phyloP scores from a whole-genome alignment of 2,797 vertebrate genomes.

The Hippopotamyrus pictus region DNA sequence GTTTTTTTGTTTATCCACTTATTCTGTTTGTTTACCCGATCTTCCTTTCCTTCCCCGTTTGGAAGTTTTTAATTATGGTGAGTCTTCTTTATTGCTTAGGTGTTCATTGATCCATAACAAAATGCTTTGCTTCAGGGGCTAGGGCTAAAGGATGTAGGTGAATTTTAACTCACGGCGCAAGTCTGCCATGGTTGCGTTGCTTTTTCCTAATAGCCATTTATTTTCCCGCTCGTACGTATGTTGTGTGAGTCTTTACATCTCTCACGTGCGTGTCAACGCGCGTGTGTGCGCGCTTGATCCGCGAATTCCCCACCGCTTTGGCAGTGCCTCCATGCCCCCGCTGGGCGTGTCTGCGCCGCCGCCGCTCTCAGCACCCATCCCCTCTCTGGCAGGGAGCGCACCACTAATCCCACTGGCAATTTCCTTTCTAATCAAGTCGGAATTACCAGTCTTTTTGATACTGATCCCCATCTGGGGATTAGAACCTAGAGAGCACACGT shows the following conservation, averaged over 20 bases:
- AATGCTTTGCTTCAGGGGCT: conserved; percentile 66
- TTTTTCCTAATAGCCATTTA: conserved; percentile 13
- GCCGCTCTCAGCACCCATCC: conserved; percentile 7
- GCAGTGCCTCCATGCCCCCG: not conserved
- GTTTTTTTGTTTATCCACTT: not conserved
- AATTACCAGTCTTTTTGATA: conserved; percentile 32
- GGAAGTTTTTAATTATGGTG: conserved; percentile 20
- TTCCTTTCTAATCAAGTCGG: conserved; percentile 32
- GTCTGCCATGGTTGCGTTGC: conserved; percentile 58
- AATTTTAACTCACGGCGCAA: conserved; percentile 64
- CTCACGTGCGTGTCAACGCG: not conserved
- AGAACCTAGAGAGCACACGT: conserved; percentile 12
- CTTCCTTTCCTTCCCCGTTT: not conserved
- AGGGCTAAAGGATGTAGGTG: conserved; percentile 61
- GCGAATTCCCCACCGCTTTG: conserved; percentile 4
- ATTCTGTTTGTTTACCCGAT: not conserved
- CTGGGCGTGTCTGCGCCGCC: conserved; percentile 16
- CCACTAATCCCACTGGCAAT: conserved; percentile 25
- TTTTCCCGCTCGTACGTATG: not conserved
- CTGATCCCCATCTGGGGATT: conserved; percentile 25
- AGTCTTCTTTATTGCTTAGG: conserved; percentile 16
- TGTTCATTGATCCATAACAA: conserved; percentile 72
- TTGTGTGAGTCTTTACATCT: not conserved
- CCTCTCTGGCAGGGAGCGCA: conserved; percentile 17
- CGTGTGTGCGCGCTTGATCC: not conserved